A percentile compares a stretch with the other conserved stretches of the same genome.
Evolutionary conservation across 2,888 invertebrate species (phyloP).

Genomic region (Eristalis intricaria): DNA sequence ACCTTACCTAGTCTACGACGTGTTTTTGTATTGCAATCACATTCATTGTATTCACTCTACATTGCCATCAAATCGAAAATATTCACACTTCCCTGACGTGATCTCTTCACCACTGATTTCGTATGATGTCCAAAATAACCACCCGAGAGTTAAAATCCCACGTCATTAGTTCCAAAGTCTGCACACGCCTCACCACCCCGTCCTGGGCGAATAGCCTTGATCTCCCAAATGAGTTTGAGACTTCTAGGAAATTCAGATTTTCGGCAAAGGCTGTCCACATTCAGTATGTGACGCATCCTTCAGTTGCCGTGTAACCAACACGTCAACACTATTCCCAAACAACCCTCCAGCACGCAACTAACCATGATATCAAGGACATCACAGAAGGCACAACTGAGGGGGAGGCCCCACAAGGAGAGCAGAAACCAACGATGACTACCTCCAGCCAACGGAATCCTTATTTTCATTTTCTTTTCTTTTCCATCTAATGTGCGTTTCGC

Average conservation of each 20-base stretch:
- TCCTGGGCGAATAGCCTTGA: neutral
- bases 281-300: neutral
- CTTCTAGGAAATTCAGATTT: neutral
- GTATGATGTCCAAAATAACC: no score
- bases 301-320: neutral
- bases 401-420: neutral
- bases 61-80: no score
- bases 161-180: neutral
- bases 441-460: neutral
- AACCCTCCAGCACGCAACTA: neutral
- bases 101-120: no score
- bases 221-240: neutral
- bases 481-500: slow-evolving; percentile 22
- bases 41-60: no score
- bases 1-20: no score
- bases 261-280: neutral
- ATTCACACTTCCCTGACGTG: no score
- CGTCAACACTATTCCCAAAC: neutral
- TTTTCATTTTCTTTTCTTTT: neutral
- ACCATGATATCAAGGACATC: neutral
- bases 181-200: neutral
- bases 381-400: neutral
- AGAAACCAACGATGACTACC: neutral
- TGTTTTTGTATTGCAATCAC: no score
- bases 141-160: neutral